phyloP scores from a whole-genome alignment of 2,888 invertebrate species.

The Drosophila prostipennis region DNA sequence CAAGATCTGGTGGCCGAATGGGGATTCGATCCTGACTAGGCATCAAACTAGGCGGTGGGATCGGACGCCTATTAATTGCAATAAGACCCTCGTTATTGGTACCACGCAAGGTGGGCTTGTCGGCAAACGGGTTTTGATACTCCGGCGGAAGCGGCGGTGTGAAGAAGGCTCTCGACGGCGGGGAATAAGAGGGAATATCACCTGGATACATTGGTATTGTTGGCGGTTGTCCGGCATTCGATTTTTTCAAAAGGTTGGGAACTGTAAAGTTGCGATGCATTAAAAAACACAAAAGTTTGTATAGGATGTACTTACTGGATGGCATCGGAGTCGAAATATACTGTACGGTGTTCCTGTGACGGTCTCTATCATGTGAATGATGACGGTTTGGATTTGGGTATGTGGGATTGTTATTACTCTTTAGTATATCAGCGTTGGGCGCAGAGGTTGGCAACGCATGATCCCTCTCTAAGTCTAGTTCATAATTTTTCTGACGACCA shows the following conservation, averaged over 20 bases:
- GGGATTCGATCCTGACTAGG: constrained; percentile 94
- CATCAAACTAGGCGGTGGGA: constrained; percentile 92
- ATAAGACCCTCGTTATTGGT: constrained; percentile 86
- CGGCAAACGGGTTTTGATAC: constrained; percentile 94
- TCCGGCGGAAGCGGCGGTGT: constrained; percentile 94
- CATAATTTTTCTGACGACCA: constrained; percentile 85
- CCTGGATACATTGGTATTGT: constrained; percentile 87
- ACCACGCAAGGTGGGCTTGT: constrained; percentile 93
- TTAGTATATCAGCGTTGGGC: constrained; percentile 91
- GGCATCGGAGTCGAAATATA: constrained; percentile 83
- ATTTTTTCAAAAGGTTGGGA: constrained; percentile 86
- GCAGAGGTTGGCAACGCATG: constrained; percentile 91
- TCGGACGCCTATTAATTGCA: constrained; percentile 89
- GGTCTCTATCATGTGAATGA: constrained; percentile 74
- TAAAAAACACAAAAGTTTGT: neutral
- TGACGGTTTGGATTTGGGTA: constrained; percentile 90
- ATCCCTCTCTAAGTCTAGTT: constrained; percentile 89
- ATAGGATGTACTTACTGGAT: constrained; percentile 69
- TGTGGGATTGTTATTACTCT: constrained; percentile 90
- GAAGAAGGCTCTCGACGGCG: constrained; percentile 91
- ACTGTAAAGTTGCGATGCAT: constrained; percentile 57
- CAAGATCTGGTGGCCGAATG: constrained; percentile 87
- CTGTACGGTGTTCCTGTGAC: constrained; percentile 75
- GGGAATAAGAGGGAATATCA: constrained; percentile 92
- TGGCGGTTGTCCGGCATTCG: constrained; percentile 86